Evolutionary conservation across 1,140 invertebrate species (phyloP).

Genomic region (Akabosia matsudoensis): DNA sequence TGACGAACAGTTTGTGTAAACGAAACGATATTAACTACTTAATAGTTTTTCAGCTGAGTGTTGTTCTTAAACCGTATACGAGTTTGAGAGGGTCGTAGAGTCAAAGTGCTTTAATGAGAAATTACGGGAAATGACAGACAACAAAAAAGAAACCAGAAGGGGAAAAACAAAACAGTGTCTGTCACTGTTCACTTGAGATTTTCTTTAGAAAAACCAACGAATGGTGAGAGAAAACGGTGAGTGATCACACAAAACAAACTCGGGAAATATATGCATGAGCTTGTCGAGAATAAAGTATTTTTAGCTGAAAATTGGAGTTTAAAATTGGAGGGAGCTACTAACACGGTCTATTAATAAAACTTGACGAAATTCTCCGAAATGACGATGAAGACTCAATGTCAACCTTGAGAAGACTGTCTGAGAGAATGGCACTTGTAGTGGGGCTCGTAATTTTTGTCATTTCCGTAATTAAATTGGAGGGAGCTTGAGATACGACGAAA

Average conservation of each 20-base stretch:
- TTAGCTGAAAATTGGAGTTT: too few relatives aligned
- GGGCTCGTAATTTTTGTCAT: background rate
- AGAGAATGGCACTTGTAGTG: background rate
- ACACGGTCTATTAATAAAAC: too few relatives aligned
- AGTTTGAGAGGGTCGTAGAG: background rate
- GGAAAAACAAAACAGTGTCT: background rate
- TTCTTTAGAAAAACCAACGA: background rate
- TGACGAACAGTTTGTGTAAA: background rate
- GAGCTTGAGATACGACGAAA: too few relatives aligned
- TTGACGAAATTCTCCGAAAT: background rate
- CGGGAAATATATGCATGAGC: too few relatives aligned
- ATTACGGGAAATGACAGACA: background rate
- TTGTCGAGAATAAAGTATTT: too few relatives aligned
- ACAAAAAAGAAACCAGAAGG: background rate
- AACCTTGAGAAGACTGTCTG: background rate
- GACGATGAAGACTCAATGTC: background rate
- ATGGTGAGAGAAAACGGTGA: background rate
- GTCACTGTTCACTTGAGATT: background rate
- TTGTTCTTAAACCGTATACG: too few relatives aligned
- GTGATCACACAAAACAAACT: background rate
- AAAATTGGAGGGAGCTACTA: too few relatives aligned
- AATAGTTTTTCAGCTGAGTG: background rate
- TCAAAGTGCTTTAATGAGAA: constrained; percentile 6
- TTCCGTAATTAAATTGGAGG: constrained; percentile 22
- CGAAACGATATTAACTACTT: background rate